Evolutionary conservation across 53 echinoderm and acorn worm species (phyloP).

Genomic region (Arbacia lixula): DNA sequence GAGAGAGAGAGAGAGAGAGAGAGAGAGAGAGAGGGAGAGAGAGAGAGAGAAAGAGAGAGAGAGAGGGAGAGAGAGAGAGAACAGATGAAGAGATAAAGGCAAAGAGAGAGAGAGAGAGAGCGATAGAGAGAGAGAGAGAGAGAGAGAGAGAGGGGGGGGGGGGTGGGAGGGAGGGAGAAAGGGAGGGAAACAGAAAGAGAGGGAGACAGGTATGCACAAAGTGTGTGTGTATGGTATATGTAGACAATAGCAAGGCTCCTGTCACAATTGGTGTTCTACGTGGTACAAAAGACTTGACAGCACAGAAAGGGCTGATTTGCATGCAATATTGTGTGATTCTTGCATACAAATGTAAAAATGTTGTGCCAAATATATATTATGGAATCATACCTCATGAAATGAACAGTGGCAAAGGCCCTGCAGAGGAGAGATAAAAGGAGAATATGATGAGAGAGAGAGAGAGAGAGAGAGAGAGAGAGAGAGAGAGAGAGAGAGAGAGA

Average conservation of each 20-base stretch:
- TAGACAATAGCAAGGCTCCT: no score
- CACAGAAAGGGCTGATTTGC: no score
- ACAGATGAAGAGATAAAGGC: no score
- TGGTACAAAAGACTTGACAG: no score
- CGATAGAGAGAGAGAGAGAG: not conserved
- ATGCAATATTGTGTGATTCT: no score
- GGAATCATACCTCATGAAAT: no score
- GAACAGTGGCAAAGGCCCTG: no score
- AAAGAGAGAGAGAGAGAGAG: not conserved
- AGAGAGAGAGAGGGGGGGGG: not conserved
- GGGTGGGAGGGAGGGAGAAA: not conserved
- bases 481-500: not conserved
- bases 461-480: not conserved
- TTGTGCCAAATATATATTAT: no score
- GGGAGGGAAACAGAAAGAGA: not conserved
- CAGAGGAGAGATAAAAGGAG: no score
- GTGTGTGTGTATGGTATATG: no score
- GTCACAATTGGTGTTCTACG: no score
- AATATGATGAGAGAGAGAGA: not conserved
- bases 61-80: not conserved
- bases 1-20: not conserved
- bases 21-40: not conserved
- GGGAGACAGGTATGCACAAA: not conserved
- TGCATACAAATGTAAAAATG: no score
- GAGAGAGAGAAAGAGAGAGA: not conserved